Evolutionary conservation across 1,140 invertebrate genomes (phyloP).

Genomic region (Solenopsis invicta): DNA sequence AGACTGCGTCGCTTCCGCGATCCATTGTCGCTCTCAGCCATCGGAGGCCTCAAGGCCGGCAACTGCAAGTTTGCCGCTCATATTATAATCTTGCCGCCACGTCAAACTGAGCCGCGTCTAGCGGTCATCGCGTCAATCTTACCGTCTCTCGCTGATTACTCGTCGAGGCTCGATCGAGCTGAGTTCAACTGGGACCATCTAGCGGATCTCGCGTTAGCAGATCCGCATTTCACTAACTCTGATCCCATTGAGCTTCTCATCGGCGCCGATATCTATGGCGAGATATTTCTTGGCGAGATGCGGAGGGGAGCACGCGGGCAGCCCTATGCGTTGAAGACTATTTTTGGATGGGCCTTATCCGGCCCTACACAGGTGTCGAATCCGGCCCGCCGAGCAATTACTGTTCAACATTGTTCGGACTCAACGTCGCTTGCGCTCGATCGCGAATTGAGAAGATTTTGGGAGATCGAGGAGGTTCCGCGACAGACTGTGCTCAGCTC

Average conservation of each 20-base stretch:
- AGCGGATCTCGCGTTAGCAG: background rate
- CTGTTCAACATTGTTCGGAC: no score
- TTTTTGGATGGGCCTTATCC: background rate
- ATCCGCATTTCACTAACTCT: background rate
- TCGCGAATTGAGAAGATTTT: background rate
- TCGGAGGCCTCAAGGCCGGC: no score
- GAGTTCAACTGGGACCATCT: background rate
- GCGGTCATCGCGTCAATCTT: no score
- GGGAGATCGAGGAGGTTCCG: background rate
- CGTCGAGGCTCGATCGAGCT: no score
- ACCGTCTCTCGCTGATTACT: no score
- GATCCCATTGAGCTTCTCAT: background rate
- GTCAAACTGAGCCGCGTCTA: no score
- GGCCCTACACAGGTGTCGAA: background rate
- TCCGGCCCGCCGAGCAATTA: background rate
- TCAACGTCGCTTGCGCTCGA: no score
- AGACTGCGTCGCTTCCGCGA: no score
- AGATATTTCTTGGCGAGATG: background rate
- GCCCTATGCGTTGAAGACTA: background rate
- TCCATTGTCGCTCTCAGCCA: no score
- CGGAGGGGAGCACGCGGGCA: background rate
- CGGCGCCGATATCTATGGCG: background rate
- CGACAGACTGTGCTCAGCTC: background rate
- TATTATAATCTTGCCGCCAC: no score
- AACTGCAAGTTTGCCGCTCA: no score